Conservation (phyloP, 2,113 vertebrate genomes). For the Paratilapia polleni region DNA sequence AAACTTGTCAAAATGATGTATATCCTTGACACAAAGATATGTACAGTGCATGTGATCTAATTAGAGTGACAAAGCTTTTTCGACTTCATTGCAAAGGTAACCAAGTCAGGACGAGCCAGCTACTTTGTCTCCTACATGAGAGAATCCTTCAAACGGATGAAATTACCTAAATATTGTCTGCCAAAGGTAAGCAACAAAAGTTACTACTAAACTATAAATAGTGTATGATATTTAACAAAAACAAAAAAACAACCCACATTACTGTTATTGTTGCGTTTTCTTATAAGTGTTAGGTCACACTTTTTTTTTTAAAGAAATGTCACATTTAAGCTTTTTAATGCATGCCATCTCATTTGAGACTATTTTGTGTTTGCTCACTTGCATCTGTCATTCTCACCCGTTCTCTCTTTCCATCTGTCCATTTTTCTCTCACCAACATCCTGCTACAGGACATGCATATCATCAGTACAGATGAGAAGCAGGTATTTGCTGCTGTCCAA, state of each 20-base stretch:
- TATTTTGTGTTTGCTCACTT: slow-evolving; percentile 1
- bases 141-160: slow-evolving; percentile 91
- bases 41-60: background rate
- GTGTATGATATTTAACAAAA: background rate
- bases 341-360: background rate
- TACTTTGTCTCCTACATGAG: slow-evolving; percentile 97
- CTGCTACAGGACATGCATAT: slow-evolving; percentile 94
- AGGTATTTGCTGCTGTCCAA: slow-evolving; percentile 94
- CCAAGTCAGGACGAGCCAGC: slow-evolving; percentile 91
- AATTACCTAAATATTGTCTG: slow-evolving; percentile 95
- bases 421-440: background rate
- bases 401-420: background rate
- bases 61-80: slow-evolving; percentile 32
- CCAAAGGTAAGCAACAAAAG: slow-evolving; percentile 87
- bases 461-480: slow-evolving; percentile 95
- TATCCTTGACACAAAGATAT: background rate
- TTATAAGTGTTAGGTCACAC: background rate
- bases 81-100: slow-evolving; percentile 83
- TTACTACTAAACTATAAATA: background rate
- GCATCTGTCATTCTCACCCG: background rate
- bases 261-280: background rate
- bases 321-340: background rate
- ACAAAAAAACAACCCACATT: background rate
- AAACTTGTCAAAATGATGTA: background rate
- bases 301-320: slow-evolving; percentile 22